Conservation (phyloP, 2,888 invertebrate species). For the Prenolepis imparis region DNA sequence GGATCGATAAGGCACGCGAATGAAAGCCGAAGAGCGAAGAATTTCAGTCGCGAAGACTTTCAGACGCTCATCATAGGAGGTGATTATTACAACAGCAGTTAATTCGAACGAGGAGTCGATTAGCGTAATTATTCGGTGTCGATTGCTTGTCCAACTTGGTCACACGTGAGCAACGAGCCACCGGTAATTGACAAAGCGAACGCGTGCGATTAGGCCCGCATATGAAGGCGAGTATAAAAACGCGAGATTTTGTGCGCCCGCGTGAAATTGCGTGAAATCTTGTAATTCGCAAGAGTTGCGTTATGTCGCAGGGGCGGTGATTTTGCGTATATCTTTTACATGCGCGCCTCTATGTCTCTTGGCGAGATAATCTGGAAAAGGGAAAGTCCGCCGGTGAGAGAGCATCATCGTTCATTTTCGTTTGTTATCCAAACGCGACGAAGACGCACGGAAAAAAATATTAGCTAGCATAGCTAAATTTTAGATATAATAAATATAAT, state of each 20-base stretch:
- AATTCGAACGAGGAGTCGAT: constrained; percentile 23
- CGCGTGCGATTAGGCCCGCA: constrained; percentile 25
- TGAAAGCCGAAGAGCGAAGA: neutral
- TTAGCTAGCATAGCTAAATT: too few relatives aligned
- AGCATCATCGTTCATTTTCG: constrained; percentile 33
- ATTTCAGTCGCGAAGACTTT: neutral
- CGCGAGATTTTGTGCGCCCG: constrained; percentile 28
- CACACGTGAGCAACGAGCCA: neutral
- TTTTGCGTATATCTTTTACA: constrained; percentile 49
- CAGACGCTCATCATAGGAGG: constrained; percentile 1
- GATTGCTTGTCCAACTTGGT: constrained; percentile 15
- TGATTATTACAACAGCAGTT: neutral
- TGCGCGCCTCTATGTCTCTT: neutral
- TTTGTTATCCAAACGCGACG: constrained; percentile 14
- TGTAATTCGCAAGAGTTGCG: constrained; percentile 51
- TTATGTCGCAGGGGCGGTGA: constrained; percentile 45
- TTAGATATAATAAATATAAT: too few relatives aligned
- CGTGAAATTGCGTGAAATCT: constrained; percentile 57
- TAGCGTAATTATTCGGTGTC: constrained; percentile 30
- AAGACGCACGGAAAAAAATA: too few relatives aligned
- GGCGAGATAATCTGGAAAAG: constrained; percentile 69
- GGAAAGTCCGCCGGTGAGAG: constrained; percentile 67
- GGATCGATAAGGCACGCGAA: neutral
- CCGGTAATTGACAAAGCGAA: constrained; percentile 12
- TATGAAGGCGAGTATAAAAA: constrained; percentile 14